Evolutionary conservation across 2,113 vertebrate species (phyloP).

Genomic region (Orycteropus afer): DNA sequence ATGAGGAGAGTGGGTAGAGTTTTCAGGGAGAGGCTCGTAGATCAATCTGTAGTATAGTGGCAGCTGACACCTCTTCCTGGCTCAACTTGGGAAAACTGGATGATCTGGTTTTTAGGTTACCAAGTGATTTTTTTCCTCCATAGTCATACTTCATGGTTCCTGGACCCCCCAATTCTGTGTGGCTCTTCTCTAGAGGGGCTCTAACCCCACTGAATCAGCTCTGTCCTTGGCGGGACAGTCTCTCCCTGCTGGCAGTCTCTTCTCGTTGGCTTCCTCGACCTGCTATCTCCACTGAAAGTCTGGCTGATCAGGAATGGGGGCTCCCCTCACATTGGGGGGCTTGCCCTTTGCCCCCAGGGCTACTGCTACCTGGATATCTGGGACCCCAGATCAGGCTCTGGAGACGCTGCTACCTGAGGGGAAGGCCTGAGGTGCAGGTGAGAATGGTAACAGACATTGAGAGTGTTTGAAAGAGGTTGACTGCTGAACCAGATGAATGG

Average conservation of each 20-base stretch:
- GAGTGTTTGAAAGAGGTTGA: not conserved
- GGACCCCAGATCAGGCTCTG: conserved; percentile 92
- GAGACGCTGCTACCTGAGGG: conserved; percentile 94
- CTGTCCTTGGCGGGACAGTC: conserved; percentile 90
- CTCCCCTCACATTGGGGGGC: conserved; percentile 82
- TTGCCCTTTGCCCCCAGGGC: conserved; percentile 81
- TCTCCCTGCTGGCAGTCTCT: conserved; percentile 85
- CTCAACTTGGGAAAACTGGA: conserved; percentile 64
- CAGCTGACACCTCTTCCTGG: conserved; percentile 88
- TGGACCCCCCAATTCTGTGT: conserved; percentile 80
- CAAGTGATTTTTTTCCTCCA: conserved; percentile 46
- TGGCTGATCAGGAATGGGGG: conserved; percentile 86
- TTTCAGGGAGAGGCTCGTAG: not conserved
- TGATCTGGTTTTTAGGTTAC: not conserved
- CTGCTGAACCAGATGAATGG: not conserved
- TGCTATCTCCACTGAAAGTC: conserved; percentile 87
- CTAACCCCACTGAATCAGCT: conserved; percentile 89
- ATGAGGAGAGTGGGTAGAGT: not conserved
- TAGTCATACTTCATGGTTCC: conserved; percentile 62
- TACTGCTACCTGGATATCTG: conserved; percentile 89
- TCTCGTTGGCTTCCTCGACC: conserved; percentile 83
- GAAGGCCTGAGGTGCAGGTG: conserved; percentile 92
- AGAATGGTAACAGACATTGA: not conserved
- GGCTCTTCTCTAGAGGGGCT: conserved; percentile 89
- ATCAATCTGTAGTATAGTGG: conserved; percentile 90